phyloP scores from a whole-genome alignment of 2,113 vertebrate genomes.

The Speoplatyrhinus poulsoni region DNA sequence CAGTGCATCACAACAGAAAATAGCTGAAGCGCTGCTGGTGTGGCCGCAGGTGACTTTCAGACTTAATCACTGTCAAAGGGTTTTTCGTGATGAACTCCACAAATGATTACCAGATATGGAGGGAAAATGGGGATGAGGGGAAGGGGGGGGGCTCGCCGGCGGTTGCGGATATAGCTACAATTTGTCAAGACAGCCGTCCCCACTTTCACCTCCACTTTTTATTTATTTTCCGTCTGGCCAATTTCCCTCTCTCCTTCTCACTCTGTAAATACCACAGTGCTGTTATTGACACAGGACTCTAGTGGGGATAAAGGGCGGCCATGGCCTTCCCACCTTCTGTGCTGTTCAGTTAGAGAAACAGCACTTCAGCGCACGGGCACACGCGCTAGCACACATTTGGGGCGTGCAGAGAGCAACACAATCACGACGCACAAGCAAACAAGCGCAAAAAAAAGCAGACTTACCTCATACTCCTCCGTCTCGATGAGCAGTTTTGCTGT shows the following conservation, averaged over 20 bases:
- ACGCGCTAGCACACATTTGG: no score
- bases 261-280: conserved; percentile 66
- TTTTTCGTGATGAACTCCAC: no score
- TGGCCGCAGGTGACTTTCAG: conserved; percentile 49
- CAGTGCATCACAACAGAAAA: conserved; percentile 48
- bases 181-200: conserved; percentile 36
- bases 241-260: conserved; percentile 34
- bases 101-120: conserved; percentile 54
- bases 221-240: not conserved
- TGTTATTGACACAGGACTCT: conserved; percentile 68
- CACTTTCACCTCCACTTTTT: conserved; percentile 7
- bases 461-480: conserved; percentile 74
- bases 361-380: not conserved
- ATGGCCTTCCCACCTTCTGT: conserved; percentile 49
- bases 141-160: conserved; percentile 29
- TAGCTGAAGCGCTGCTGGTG: conserved; percentile 44
- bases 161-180: conserved; percentile 38
- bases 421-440: conserved; percentile 28
- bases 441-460: conserved; percentile 22
- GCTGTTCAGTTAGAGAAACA: conserved; percentile 49
- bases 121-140: conserved; percentile 55
- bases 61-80: conserved; percentile 47
- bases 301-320: conserved; percentile 58
- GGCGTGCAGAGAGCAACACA: not conserved
- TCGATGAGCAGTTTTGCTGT: conserved; percentile 72